Evolutionary conservation across 1,140 invertebrate genomes (phyloP), one percentile per base, ranked within the genome.

Genomic region (Drosophila arawakana): DNA sequence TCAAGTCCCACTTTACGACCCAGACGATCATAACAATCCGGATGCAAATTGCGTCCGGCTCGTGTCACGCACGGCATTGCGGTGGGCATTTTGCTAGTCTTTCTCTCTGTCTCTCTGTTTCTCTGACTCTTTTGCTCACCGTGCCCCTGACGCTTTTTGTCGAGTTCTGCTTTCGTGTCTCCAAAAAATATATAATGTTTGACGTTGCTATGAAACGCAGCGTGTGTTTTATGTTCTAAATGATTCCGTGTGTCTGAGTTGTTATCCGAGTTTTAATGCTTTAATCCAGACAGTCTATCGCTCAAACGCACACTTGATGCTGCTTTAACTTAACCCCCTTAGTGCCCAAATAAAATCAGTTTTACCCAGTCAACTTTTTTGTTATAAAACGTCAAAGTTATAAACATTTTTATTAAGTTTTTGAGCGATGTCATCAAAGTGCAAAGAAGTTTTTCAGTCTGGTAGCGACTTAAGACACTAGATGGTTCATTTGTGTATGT

Each of bases 11-110:
- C 18, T 18, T 70, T 80, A n/a, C 65, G 76, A n/a, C 69, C 73
- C 0, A 61, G 11, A 5, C 72, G 68, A 41, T 85, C 81, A 30
- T 85, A 85, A 54, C 81, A 85, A 15, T 85, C 75, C 1, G 78
- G 60, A 25, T 47, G 78, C 35, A 85, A 34, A 0, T 54, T 25
- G 7, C 71, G 37, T 1, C 54, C 21, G 6, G 50, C 21, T 2
- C 78, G 62, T 8, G 82, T 69, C 13, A 60, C 63, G 61, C 82
- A 86, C 7, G 78, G 61, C 76, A 86, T 68, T 8, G 69, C 35
- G 39, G 66, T 79, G 1, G 83, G 76, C 78, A 85, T 86, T 39
- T 55, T 71, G 47, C 2, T 34, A 7, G 0, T 1, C 6, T 13
- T 7, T n/a, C 4, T 13, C 11, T 2, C 37, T 34, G 10, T 13